These are phyloP conservation scores for Galerucella calmariensis DNA, from an alignment of 2,888 invertebrate genomes.

Conservation along the genomic window DNA sequence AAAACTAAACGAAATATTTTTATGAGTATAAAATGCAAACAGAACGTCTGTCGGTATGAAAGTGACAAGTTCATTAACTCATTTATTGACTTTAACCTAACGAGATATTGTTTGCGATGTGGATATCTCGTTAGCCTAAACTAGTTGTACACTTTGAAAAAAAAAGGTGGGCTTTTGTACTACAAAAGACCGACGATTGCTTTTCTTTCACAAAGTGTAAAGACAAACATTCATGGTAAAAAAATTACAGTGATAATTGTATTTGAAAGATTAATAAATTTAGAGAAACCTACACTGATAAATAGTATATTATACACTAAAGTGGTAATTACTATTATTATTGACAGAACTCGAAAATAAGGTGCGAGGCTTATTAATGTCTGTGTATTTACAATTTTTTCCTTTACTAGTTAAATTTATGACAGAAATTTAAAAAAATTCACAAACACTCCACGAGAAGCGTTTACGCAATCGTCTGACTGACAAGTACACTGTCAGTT, in stretches of 20 bases:
- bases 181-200: slow-evolving; percentile 6
- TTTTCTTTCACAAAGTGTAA: slow-evolving; percentile 23
- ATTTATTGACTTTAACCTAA: slow-evolving; percentile 24
- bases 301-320: too few species aligned
- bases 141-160: not conserved
- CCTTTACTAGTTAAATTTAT: too few species aligned
- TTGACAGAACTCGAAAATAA: too few species aligned
- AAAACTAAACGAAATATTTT: not conserved
- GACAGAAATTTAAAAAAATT: too few species aligned
- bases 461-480: too few species aligned
- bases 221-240: slow-evolving; percentile 19
- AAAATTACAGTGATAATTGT: not conserved
- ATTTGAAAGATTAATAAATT: not conserved
- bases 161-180: slow-evolving; percentile 3
- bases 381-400: too few species aligned
- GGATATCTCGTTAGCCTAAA: slow-evolving; percentile 6
- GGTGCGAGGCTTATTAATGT: too few species aligned
- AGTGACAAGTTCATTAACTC: slow-evolving; percentile 33
- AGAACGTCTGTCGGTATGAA: slow-evolving; percentile 7
- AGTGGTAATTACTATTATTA: too few species aligned
- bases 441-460: too few species aligned
- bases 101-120: slow-evolving; percentile 21
- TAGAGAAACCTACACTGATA: not conserved
- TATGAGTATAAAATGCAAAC: not conserved
- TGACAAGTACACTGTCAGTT: too few species aligned